phyloP scores from a whole-genome alignment of 2,888 invertebrate species.

The Seladonia tumulorum region DNA sequence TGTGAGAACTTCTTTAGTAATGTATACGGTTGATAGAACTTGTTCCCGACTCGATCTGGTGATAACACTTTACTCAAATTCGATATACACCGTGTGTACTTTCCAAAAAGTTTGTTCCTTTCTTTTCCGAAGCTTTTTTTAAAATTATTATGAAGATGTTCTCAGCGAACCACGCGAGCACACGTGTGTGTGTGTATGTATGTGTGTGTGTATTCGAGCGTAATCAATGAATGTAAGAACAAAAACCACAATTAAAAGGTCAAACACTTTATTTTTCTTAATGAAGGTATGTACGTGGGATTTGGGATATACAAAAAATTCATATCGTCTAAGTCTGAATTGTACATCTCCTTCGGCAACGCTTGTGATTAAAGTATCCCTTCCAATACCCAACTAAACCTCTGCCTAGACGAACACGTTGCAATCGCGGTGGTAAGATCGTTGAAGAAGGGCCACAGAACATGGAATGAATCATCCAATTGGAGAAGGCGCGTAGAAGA shows the following conservation, averaged over 20 bases:
- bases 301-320: constrained; percentile 72
- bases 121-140: neutral
- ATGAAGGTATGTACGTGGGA: constrained; percentile 64
- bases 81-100: neutral
- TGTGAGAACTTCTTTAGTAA: constrained; percentile 70
- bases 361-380: constrained; percentile 92
- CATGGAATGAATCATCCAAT: constrained; percentile 59
- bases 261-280: constrained; percentile 71
- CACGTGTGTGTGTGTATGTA: neutral
- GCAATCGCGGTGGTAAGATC: constrained; percentile 85
- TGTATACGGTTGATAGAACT: constrained; percentile 38
- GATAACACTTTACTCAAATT: constrained; percentile 14
- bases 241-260: constrained; percentile 72
- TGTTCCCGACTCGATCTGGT: constrained; percentile 45
- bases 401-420: constrained; percentile 88
- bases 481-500: constrained; percentile 55
- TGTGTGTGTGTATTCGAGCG: neutral
- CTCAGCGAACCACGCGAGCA: neutral
- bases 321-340: constrained; percentile 68
- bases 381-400: constrained; percentile 92
- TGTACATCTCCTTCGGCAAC: constrained; percentile 87
- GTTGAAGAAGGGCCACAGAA: constrained; percentile 49
- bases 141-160: neutral
- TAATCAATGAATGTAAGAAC: constrained; percentile 61
- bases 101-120: neutral